phyloP scores from a whole-genome alignment of 2,113 vertebrate genomes.

The Heliornis fulica region DNA sequence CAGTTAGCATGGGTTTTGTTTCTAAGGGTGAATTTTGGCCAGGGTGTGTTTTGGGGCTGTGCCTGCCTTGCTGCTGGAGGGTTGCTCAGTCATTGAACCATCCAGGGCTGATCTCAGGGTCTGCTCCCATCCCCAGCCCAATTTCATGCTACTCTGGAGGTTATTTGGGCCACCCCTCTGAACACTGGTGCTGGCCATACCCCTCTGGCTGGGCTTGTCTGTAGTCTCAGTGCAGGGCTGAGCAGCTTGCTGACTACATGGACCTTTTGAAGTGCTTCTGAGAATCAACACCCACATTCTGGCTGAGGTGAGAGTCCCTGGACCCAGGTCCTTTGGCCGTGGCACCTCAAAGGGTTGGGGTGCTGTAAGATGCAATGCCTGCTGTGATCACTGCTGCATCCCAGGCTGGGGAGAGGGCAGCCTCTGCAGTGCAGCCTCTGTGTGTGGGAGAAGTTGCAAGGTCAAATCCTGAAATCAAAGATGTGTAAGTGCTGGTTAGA shows the following conservation, averaged over 20 bases:
- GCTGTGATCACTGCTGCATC: background rate
- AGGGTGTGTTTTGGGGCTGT: accelerated
- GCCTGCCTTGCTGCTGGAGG: background rate
- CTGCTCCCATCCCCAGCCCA: background rate
- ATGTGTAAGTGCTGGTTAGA: background rate
- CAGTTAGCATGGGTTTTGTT: background rate
- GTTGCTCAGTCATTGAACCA: accelerated
- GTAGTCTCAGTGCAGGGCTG: accelerated
- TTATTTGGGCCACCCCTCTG: accelerated
- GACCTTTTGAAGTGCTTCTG: background rate
- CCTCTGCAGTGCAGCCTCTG: background rate
- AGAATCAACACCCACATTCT: background rate
- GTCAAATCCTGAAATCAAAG: background rate
- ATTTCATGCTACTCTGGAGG: accelerated
- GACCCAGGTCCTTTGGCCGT: background rate
- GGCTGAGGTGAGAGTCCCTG: accelerated
- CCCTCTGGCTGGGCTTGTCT: background rate
- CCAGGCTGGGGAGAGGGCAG: background rate
- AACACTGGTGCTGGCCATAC: accelerated
- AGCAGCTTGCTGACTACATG: background rate
- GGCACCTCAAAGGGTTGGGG: accelerated
- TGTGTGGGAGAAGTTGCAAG: background rate
- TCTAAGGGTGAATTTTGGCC: background rate
- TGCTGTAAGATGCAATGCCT: accelerated
- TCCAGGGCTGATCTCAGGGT: background rate